Evolutionary conservation across 2,113 vertebrate genomes (phyloP), one percentile per base, ranked within the genome.

Genomic region (Calyptommatus sinebrachiatus): DNA sequence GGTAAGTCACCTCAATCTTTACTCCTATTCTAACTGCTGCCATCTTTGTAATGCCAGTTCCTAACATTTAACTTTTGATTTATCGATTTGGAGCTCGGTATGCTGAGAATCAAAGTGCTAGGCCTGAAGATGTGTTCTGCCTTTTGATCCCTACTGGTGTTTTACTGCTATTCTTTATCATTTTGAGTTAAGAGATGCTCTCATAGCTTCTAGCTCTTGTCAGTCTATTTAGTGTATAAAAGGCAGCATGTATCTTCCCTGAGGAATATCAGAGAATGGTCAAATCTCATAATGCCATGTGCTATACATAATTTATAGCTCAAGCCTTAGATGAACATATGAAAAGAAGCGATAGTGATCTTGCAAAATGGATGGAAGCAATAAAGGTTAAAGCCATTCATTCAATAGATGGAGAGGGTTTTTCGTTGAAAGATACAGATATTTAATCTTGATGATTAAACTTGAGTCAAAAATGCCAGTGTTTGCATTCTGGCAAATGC

Each of bases 251-350:
- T 82, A 83, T 90, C 50, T 88, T 80, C 79, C 72, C 76, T 83
- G 76, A 84, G 80, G 80, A 60, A 83, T 65, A 73, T 53, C n/a
- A 48, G 81, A 84, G 88, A 76, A 57, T 6, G 80, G 87, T 83
- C 73, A 88, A 91, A 87, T 31, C 76, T 87, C 74, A 70, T 79
- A 88, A 81, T 75, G 84, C 91, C 87, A 77, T 87, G 63, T 53
- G 68, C n/a, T 68, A 45, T 67, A 22, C 5, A 22, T 89, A 89
- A 88, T 90, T 87, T 84, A 88, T 88, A 75, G 61, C 61, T 83
- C 78, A n/a, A 1, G 2, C 81, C 86, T 84, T 31, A 62, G 73
- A 81, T 70, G 79, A 81, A 81, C 53, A 35, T 70, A 26, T 41
- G 62, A 63, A 65, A 41, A 60, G 73, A 69, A 75, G 53, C 46